Conservation (phyloP, 2,113 vertebrate species). For the Tympanuchus pallidicinctus region DNA sequence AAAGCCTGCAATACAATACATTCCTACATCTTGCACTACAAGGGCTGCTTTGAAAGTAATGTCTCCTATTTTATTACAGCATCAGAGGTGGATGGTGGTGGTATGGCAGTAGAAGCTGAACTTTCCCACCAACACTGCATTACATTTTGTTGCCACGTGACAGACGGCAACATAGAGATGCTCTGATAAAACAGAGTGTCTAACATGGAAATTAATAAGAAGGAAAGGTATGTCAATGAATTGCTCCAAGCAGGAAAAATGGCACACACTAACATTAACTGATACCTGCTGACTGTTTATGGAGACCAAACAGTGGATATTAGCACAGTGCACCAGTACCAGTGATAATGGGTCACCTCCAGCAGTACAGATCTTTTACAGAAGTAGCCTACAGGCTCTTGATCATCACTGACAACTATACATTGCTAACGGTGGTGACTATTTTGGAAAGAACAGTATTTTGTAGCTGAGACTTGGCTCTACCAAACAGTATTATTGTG, state of each 20-base stretch:
- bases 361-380: neutral
- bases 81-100: neutral
- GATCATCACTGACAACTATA: neutral
- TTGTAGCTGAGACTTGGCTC: neutral
- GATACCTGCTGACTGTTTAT: neutral
- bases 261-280: neutral
- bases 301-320: neutral
- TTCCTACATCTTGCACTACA: too few relatives aligned
- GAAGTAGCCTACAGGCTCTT: neutral
- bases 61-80: too few relatives aligned
- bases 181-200: too few relatives aligned
- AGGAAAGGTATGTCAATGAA: neutral
- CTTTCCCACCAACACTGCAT: neutral
- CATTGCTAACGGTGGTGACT: neutral
- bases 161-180: neutral
- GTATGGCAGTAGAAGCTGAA: neutral
- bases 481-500: neutral
- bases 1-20: neutral
- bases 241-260: neutral
- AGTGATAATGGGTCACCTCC: neutral
- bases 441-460: neutral
- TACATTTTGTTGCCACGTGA: neutral
- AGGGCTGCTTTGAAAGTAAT: too few relatives aligned
- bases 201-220: neutral
- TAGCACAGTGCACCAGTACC: neutral